These are phyloP conservation scores for Mormyrus iriodes DNA, from an alignment of 2,113 vertebrate species.

Conservation along the genomic window DNA sequence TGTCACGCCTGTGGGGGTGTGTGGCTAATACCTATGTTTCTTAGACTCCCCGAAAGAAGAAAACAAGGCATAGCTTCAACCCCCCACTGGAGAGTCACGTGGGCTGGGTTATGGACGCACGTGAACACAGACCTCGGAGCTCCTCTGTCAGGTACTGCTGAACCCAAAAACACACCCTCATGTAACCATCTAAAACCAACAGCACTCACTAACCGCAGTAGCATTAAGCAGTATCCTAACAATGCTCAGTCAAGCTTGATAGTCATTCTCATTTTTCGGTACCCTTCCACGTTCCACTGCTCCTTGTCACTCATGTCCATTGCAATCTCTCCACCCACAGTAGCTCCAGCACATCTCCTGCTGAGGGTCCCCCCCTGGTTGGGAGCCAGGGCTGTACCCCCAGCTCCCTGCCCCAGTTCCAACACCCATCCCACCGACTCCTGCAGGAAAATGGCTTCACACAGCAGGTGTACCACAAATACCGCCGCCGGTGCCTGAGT, in stretches of 20 bases:
- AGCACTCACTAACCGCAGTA: background rate
- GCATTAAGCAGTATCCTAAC: background rate
- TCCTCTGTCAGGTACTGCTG: slow-evolving; percentile 83
- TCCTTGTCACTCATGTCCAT: background rate
- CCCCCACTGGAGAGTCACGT: slow-evolving; percentile 95
- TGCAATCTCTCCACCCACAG: background rate
- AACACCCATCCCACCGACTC: slow-evolving; percentile 93
- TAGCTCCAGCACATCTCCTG: slow-evolving; percentile 86
- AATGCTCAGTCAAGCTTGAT: background rate
- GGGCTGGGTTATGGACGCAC: slow-evolving; percentile 98
- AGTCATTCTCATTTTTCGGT: background rate
- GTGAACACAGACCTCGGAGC: slow-evolving; percentile 88
- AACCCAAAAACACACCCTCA: background rate
- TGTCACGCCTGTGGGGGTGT: background rate
- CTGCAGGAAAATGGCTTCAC: slow-evolving; percentile 99
- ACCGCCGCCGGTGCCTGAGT: slow-evolving; percentile 94
- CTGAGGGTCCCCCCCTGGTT: slow-evolving; percentile 75
- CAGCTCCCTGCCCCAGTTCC: slow-evolving; percentile 95
- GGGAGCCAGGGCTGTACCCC: slow-evolving; percentile 89
- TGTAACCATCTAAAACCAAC: background rate
- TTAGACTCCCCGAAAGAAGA: slow-evolving; percentile 92
- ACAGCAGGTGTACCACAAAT: slow-evolving; percentile 99
- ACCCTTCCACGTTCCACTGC: background rate
- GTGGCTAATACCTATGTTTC: slow-evolving; percentile 18
- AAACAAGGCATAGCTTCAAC: slow-evolving; percentile 95